Evolutionary conservation across 1,140 invertebrate species (phyloP).

Genomic region (Drosophila neocordata): DNA sequence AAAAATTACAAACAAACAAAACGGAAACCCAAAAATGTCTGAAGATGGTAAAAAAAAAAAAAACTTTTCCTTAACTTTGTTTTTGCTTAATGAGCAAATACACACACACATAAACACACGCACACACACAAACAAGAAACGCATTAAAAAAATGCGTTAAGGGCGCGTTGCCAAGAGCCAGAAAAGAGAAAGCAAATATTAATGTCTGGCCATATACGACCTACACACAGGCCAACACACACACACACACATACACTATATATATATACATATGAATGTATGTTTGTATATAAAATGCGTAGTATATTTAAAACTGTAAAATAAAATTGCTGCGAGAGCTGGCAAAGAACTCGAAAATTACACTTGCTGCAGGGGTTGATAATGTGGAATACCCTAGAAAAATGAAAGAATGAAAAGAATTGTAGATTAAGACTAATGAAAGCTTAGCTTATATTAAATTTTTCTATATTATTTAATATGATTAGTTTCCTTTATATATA

Average conservation of each 20-base stretch:
- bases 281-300: constrained; percentile 44
- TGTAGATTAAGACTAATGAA: no score
- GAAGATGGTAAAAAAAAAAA: constrained; percentile 71
- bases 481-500: no score
- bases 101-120: constrained; percentile 40
- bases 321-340: constrained; percentile 24
- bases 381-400: constrained; percentile 22
- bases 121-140: constrained; percentile 21
- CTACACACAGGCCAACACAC: constrained; percentile 27
- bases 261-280: constrained; percentile 11
- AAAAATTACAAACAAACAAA: constrained; percentile 56
- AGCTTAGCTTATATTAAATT: no score
- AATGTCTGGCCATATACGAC: constrained; percentile 64
- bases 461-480: no score
- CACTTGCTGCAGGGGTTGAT: constrained; percentile 67
- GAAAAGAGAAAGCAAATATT: constrained; percentile 69
- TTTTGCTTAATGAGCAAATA: constrained; percentile 82
- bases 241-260: neutral
- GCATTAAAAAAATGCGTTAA: constrained; percentile 75
- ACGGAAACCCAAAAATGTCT: constrained; percentile 72
- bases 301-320: constrained; percentile 58
- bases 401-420: neutral
- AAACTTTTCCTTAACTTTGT: constrained; percentile 75
- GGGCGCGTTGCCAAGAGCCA: constrained; percentile 67
- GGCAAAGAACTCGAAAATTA: constrained; percentile 40